phyloP scores from a whole-genome alignment of 92 coral and sea anemone species.

The Bergia puertoricense region DNA sequence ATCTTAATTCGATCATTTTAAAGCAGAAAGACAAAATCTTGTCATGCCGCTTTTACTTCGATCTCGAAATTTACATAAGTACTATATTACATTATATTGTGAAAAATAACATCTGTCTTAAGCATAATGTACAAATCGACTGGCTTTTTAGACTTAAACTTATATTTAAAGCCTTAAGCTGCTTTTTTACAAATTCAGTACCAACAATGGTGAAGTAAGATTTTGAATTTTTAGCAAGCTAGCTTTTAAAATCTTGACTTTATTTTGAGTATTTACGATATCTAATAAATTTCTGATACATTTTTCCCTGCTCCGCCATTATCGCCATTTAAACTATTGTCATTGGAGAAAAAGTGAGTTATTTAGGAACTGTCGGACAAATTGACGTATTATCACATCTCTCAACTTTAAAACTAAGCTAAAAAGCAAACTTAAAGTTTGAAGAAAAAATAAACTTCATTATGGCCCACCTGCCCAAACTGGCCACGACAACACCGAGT shows the following conservation, averaged over 20 bases:
- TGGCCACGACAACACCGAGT: background rate
- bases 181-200: too few species aligned
- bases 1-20: background rate
- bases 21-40: background rate
- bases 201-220: background rate
- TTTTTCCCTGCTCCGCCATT: background rate
- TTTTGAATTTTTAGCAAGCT: background rate
- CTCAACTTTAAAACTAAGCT: background rate
- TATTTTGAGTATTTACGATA: background rate
- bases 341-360: background rate
- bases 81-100: too few species aligned
- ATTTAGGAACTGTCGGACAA: background rate
- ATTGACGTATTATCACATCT: background rate
- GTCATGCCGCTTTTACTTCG: background rate
- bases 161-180: background rate
- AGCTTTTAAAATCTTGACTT: background rate
- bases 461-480: background rate
- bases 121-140: background rate
- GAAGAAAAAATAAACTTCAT: background rate
- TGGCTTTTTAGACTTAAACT: background rate
- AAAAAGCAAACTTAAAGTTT: slow-evolving; percentile 11
- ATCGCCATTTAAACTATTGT: background rate
- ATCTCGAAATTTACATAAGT: background rate
- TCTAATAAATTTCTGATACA: slow-evolving; percentile 1
- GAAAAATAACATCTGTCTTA: background rate